A percentile compares a stretch with the other conserved stretches of the same genome.
phyloP scores from a whole-genome alignment of 2,797 vertebrate genomes.

The Ctenochaetus hawaiiensis region DNA sequence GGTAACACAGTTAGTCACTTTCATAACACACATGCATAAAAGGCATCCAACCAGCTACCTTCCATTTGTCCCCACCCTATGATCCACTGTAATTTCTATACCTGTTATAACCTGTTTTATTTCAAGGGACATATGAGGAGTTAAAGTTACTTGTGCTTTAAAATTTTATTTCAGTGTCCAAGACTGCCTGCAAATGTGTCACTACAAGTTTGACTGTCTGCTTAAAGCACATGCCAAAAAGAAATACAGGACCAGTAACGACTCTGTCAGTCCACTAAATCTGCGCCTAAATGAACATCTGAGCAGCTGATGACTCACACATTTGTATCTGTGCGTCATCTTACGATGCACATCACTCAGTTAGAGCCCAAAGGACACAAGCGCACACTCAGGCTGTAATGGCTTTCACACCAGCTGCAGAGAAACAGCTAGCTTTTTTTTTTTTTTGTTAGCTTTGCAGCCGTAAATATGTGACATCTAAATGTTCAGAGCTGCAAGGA shows the following conservation, averaged over 20 bases:
- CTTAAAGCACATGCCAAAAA: too few species aligned
- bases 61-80: too few species aligned
- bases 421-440: not conserved
- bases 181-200: too few species aligned
- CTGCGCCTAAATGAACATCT: not conserved
- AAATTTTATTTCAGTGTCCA: too few species aligned
- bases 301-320: slow-evolving; percentile 31
- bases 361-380: slow-evolving; percentile 12
- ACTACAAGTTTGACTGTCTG: too few species aligned
- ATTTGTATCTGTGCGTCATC: slow-evolving; percentile 15
- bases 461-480: not conserved
- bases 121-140: too few species aligned
- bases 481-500: not conserved
- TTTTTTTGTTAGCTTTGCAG: not conserved
- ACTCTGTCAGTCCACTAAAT: too few species aligned
- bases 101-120: not conserved
- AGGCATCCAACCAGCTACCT: not conserved
- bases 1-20: slow-evolving; percentile 14
- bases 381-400: not conserved
- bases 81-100: not conserved
- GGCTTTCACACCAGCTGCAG: slow-evolving; percentile 7
- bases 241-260: too few species aligned
- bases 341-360: slow-evolving; percentile 35
- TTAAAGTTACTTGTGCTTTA: too few species aligned
- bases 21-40: not conserved